Percentiles rank a stretch among this genome's conserved stretches.
Evolutionary conservation across 64 coral and sea anemone genomes (phyloP).

Genomic region (Orbicella faveolata): DNA sequence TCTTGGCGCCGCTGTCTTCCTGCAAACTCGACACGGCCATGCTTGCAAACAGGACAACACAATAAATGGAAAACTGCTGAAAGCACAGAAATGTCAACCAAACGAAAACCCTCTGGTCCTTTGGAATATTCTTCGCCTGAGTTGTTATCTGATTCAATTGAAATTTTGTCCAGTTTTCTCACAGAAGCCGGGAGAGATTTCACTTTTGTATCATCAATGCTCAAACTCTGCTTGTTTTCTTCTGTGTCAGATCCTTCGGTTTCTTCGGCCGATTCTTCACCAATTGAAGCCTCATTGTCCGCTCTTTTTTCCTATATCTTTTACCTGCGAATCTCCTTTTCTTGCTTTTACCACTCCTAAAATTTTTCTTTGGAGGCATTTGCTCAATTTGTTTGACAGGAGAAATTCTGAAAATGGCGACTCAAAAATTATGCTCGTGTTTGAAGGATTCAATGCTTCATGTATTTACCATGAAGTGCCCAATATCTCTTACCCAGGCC

Average conservation of each 20-base stretch:
- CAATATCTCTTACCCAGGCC: not conserved
- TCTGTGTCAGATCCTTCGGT: not conserved
- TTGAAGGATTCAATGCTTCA: not conserved
- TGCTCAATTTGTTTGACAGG: not conserved
- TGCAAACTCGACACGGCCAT: constrained; percentile 4
- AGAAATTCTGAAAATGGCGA: not conserved
- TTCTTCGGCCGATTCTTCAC: not conserved
- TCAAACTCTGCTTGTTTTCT: not conserved
- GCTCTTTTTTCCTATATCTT: not conserved
- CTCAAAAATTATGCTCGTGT: not conserved
- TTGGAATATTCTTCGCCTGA: not conserved
- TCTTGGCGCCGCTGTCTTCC: constrained; percentile 1
- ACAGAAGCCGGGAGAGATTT: not conserved
- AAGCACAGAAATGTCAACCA: constrained; percentile 19
- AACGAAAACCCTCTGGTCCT: not conserved
- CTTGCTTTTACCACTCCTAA: constrained; percentile 34
- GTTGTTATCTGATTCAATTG: not conserved
- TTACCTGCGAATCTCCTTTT: constrained; percentile 16
- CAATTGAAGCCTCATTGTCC: not conserved
- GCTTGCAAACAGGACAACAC: not conserved
- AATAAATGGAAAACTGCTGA: not conserved
- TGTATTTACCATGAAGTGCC: not conserved
- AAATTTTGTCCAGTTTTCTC: not conserved
- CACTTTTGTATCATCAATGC: not conserved
- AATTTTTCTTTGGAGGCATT: constrained; percentile 36